Conservation (phyloP, 2,888 invertebrate genomes). For the Tanytarsus gracilentus region DNA sequence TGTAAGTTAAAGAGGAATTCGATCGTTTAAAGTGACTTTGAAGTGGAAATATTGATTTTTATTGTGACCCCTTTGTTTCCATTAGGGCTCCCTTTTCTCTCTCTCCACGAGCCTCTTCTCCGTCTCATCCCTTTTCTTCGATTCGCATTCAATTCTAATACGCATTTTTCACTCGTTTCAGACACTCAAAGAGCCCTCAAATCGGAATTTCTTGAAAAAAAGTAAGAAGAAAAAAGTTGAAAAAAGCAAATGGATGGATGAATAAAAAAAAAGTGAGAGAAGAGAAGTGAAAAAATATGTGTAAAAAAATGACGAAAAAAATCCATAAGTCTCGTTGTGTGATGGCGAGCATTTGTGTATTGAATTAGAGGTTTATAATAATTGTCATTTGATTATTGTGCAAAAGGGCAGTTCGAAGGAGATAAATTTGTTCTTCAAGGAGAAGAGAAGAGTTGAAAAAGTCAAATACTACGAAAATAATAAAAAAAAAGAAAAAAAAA, state of each 20-base stretch:
- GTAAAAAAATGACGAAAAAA: slow-evolving; percentile 26
- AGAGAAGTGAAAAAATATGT: slow-evolving; percentile 13
- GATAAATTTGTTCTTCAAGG: too few species aligned
- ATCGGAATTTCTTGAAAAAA: slow-evolving; percentile 20
- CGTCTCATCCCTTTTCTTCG: not conserved
- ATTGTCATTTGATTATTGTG: too few species aligned
- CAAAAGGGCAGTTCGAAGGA: too few species aligned
- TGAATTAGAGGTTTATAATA: too few species aligned
- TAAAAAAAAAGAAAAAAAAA: slow-evolving; percentile 11
- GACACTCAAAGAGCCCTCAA: not conserved
- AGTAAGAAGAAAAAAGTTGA: slow-evolving; percentile 18
- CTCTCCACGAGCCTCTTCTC: too few species aligned
- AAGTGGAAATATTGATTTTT: not conserved
- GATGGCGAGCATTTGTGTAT: slow-evolving; percentile 15
- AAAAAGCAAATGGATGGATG: slow-evolving; percentile 22
- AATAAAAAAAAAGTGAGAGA: slow-evolving; percentile 14
- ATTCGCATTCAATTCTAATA: not conserved
- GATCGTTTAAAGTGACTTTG: not conserved
- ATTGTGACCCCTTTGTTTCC: slow-evolving; percentile 1
- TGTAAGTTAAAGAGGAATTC: not conserved
- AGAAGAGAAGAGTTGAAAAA: too few species aligned
- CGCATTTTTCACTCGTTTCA: slow-evolving; percentile 7
- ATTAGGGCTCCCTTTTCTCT: too few species aligned
- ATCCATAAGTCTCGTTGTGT: slow-evolving; percentile 25
- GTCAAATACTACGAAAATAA: too few species aligned